Percentiles rank a stretch among this genome's conserved stretches.
These are phyloP conservation scores for Melanerpes formicivorus DNA, from an alignment of 2,113 vertebrate species.

Conservation along the genomic window DNA sequence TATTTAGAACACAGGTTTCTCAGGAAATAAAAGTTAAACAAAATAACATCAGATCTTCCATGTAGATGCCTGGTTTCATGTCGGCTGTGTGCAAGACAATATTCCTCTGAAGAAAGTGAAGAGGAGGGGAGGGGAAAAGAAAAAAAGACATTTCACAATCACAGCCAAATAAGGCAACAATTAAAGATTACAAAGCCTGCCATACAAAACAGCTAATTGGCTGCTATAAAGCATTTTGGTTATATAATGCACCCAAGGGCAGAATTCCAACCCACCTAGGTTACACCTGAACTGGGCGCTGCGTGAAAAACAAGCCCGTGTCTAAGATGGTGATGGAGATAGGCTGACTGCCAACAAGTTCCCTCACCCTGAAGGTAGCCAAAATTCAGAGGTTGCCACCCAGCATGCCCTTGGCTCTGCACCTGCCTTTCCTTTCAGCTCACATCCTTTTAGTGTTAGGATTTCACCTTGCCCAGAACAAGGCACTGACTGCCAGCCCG, in stretches of 20 bases:
- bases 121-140: not conserved
- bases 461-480: not conserved
- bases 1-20: not conserved
- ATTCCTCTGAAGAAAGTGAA: not conserved
- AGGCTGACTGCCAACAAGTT: not conserved
- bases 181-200: not conserved
- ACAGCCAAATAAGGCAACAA: not conserved
- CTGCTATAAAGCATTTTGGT: not conserved
- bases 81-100: not conserved
- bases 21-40: not conserved
- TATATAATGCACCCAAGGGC: not conserved
- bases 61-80: not conserved
- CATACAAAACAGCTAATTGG: not conserved
- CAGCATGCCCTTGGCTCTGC: not conserved
- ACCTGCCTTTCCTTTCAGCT: not conserved
- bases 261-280: slow-evolving; percentile 8
- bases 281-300: not conserved
- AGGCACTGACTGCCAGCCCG: not conserved
- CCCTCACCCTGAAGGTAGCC: not conserved
- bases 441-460: not conserved
- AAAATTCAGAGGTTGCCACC: not conserved
- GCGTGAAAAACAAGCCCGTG: not conserved
- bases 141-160: not conserved
- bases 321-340: not conserved
- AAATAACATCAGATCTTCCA: not conserved